These are phyloP conservation scores for Sminthurinus signatus DNA, from an alignment of 1,140 invertebrate genomes.

Conservation along the genomic window DNA sequence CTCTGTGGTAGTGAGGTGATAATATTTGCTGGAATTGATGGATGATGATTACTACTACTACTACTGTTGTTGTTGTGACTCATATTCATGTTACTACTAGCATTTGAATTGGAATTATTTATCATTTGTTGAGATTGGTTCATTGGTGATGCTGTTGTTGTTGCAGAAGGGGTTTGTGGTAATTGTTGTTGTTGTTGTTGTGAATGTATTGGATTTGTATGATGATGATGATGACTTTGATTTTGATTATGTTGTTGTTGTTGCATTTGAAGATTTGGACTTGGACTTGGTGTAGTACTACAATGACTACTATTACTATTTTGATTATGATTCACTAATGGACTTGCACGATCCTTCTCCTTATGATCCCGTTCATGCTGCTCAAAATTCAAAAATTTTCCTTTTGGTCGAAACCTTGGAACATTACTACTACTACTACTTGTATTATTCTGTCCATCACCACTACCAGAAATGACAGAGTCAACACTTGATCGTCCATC, in stretches of 20 bases:
- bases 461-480: conserved; percentile 34
- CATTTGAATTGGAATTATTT: not conserved
- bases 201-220: not conserved
- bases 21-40: too few species aligned
- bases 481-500: conserved; percentile 35
- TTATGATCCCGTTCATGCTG: conserved; percentile 32
- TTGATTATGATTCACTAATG: not conserved
- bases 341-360: conserved; percentile 4
- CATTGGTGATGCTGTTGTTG: conserved; percentile 1
- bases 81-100: not conserved
- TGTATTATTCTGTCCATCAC: not conserved
- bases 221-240: not conserved
- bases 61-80: not conserved
- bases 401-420: conserved; percentile 36
- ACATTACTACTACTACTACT: not conserved
- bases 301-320: not conserved
- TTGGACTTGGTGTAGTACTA: not conserved
- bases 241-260: not conserved
- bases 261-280: not conserved
- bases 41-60: not conserved
- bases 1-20: too few species aligned
- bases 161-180: conserved; percentile 3
- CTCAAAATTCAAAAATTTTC: too few species aligned
- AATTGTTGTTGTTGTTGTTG: not conserved
- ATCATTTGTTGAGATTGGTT: conserved; percentile 6